Evolutionary conservation across 2,113 vertebrate species (phyloP), one percentile per base, ranked within the genome.

Genomic region (Thinocorus orbignyianus): DNA sequence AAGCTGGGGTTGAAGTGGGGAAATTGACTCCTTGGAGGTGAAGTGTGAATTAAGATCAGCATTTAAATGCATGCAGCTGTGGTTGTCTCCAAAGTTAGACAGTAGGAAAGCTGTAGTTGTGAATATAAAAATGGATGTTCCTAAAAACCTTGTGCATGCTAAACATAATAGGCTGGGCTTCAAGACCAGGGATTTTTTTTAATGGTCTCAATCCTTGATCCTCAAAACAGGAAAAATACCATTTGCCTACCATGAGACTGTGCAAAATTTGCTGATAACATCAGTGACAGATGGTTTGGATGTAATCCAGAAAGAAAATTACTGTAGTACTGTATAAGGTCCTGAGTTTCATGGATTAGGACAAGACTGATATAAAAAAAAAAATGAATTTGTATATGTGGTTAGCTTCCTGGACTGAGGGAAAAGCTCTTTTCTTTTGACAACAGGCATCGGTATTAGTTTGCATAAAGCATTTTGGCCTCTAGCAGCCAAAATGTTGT

Each of bases 401-500:
- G 10, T 69, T 89, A 68, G 6, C 28, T 91, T 88, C 68, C 28
- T 57, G 84, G 18, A 44, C 25, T 55, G 64, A 86, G 16, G 17
- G 35, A 48, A 48, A 93, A 87, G 54, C 23, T 24, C 1, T 95
- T 86, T 89, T 52, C 33, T 58, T 93, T 84, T 91, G 81, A 85
- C 66, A 64, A 7, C 62, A 44, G 30, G n/a, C 77, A 71, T 57
- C 78, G 82, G 23, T 39, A 46, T 81, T 66, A 85, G 54, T 81
- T 93, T 95, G 62, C 33, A 66, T 35, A 73, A 81, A 87, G 4
- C 33, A 58, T 77, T 94, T 93, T 91, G 89, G 46, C 35, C 48
- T 86, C 51, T 55, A 81, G 71, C 81, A 92, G 74, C 14, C 74
- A 83, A 93, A 88, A 81, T 73, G 41, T 89, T 92, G 41, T 92